Percentiles rank a stretch among this genome's conserved stretches.
These are phyloP conservation scores for Selenia dentaria DNA, from an alignment of 2,888 invertebrate genomes.

Conservation along the genomic window DNA sequence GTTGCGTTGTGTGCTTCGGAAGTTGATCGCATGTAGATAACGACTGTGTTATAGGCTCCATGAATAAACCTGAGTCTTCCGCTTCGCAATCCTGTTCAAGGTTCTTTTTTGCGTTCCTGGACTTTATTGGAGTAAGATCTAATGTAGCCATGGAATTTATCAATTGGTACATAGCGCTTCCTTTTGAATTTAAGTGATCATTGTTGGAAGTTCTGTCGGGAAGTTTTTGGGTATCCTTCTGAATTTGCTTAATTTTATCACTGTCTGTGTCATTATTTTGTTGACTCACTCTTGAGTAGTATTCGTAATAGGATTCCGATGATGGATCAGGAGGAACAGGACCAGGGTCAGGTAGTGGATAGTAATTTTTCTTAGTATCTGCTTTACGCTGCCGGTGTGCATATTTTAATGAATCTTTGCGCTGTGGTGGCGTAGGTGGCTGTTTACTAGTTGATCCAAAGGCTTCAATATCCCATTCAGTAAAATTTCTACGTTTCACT, in stretches of 20 bases:
- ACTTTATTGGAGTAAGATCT: conserved; percentile 69
- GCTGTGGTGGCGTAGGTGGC: conserved; percentile 71
- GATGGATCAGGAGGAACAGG: conserved; percentile 75
- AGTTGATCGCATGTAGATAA: conserved; percentile 77
- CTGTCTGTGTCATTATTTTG: conserved; percentile 79
- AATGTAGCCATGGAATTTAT: conserved; percentile 79
- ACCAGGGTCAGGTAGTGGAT: conserved; percentile 75
- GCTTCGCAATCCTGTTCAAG: conserved; percentile 64
- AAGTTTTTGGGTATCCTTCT: conserved; percentile 59
- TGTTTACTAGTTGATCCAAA: conserved; percentile 65
- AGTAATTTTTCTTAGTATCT: conserved; percentile 71
- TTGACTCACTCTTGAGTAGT: conserved; percentile 79
- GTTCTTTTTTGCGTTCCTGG: conserved; percentile 63
- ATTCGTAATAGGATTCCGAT: conserved; percentile 80
- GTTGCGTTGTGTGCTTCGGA: conserved; percentile 72
- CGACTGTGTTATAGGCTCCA: conserved; percentile 72
- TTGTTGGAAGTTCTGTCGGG: conserved; percentile 45
- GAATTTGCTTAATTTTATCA: conserved; percentile 73
- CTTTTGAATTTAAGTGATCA: conserved; percentile 44
- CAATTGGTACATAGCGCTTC: conserved; percentile 71
- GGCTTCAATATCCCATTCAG: conserved; percentile 84
- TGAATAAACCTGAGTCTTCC: conserved; percentile 78
- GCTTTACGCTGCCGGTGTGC: conserved; percentile 78
- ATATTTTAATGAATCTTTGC: conserved; percentile 80
- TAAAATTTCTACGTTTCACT: conserved; percentile 82